Evolutionary conservation across 2,888 invertebrate genomes (phyloP).

Genomic region (Linnaemya vulpina): DNA sequence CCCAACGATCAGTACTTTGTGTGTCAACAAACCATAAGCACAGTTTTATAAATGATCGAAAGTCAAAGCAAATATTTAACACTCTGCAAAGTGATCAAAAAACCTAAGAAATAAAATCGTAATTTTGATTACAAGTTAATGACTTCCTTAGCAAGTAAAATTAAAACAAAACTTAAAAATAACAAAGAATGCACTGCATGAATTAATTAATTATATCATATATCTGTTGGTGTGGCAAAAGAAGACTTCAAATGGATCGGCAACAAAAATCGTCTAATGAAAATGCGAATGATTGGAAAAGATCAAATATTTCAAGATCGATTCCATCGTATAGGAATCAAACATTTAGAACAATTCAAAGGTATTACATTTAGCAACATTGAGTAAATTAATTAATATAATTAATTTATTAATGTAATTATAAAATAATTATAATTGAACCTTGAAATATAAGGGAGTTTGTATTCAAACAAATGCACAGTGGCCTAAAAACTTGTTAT

Average conservation of each 20-base stretch:
- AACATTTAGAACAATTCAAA: constrained; percentile 73
- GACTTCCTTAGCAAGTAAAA: constrained; percentile 21
- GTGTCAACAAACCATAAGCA: constrained; percentile 67
- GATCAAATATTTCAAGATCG: constrained; percentile 78
- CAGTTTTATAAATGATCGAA: constrained; percentile 5
- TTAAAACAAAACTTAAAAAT: constrained; percentile 12
- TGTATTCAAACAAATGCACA: too few species aligned
- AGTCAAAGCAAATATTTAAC: constrained; percentile 1
- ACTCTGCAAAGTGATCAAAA: not conserved
- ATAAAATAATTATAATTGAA: too few species aligned
- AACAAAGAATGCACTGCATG: not conserved
- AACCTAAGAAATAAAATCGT: not conserved
- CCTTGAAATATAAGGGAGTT: too few species aligned
- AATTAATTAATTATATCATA: not conserved
- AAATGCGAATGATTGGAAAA: constrained; percentile 75
- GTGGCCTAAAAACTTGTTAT: too few species aligned
- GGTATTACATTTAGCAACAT: constrained; percentile 73
- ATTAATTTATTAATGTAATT: too few species aligned
- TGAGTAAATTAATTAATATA: not conserved
- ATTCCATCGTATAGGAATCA: constrained; percentile 79
- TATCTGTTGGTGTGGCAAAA: not conserved
- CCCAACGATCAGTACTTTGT: constrained; percentile 45
- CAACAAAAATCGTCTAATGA: constrained; percentile 21
- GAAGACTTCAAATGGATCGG: not conserved
- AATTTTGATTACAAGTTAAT: constrained; percentile 28